These are phyloP conservation scores for Gymnopithys bicolor DNA, from an alignment of 2,797 vertebrate genomes.

Conservation along the genomic window DNA sequence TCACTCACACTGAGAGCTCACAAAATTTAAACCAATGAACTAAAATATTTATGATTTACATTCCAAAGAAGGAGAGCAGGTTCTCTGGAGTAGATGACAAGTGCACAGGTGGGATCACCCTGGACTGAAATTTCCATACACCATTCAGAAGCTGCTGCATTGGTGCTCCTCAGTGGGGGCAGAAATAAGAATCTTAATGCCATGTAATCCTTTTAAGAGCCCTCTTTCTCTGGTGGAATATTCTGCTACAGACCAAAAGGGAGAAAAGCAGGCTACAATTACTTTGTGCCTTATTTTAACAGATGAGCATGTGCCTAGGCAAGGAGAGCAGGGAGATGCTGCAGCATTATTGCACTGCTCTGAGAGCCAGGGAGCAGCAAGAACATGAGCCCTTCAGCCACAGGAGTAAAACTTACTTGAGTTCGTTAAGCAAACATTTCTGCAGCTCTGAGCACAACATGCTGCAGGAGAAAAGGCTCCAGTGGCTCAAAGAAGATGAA, in stretches of 20 bases:
- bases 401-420: not conserved
- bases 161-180: not conserved
- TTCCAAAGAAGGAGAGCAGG: conserved; percentile 36
- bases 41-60: conserved; percentile 44
- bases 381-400: not conserved
- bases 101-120: not conserved
- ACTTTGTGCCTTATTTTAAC: not conserved
- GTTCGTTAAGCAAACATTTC: not conserved
- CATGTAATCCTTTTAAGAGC: not conserved
- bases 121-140: not conserved
- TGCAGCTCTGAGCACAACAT: not conserved
- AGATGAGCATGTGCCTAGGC: not conserved
- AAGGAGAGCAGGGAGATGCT: not conserved
- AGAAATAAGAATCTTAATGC: not conserved
- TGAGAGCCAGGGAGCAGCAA: not conserved
- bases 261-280: not conserved
- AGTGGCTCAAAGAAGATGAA: not conserved
- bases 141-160: not conserved
- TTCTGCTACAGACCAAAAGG: not conserved
- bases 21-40: not conserved
- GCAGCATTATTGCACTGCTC: not conserved
- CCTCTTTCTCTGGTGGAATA: not conserved
- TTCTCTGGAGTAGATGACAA: not conserved
- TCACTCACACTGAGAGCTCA: conserved; percentile 6
- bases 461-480: not conserved